Evolutionary conservation across 2,888 invertebrate species (phyloP), one percentile per base, ranked within the genome.

Genomic region (Cerastis rubricosa): DNA sequence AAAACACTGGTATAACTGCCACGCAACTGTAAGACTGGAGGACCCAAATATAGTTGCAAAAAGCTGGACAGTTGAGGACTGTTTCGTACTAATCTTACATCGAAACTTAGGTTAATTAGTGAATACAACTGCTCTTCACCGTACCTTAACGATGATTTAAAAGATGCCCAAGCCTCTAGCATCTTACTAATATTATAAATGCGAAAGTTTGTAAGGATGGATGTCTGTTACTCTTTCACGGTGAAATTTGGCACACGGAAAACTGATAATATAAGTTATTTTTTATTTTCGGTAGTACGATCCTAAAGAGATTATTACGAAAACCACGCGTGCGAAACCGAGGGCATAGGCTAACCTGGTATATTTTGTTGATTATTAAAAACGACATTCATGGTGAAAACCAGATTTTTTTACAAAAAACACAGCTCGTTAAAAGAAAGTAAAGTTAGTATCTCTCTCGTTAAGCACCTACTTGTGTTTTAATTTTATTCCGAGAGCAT

Each of bases 401-500:
- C 17, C 19, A 14, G 0, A 9, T 6, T 54, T 54, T 35, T 47
- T 17, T 0, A 14, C 25, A 17, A 43, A 82, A 61, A 59, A 51
- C 68, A 64, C 51, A 78, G 43, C 7, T 17, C 25, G 2, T 35
- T 40, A 43, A 47, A 72, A 63, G n/a, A n/a, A 73, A 47, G 76
- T 63, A 47, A 76, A 73, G 54, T 84, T 40, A 19, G n/a, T 66
- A 29, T 45, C 11, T 40, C 64, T 14, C 63, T 43, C 6, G 22
- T 54, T 80, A 70, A 74, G 51, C 59, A 65, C 43, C 40, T 51
- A 43, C 51, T 76, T 64, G 17, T 57, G 65, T 76, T 76, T 57
- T 74, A 83, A 85, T 81, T 76, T 68, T 74, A 85, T 76, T 76
- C 45, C 29, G 35, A 64, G 45, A 74, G 43, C 73, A 76, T 74